These are phyloP conservation scores for Cheilosia variabilis DNA, from an alignment of 2,888 invertebrate genomes.

Conservation along the genomic window DNA sequence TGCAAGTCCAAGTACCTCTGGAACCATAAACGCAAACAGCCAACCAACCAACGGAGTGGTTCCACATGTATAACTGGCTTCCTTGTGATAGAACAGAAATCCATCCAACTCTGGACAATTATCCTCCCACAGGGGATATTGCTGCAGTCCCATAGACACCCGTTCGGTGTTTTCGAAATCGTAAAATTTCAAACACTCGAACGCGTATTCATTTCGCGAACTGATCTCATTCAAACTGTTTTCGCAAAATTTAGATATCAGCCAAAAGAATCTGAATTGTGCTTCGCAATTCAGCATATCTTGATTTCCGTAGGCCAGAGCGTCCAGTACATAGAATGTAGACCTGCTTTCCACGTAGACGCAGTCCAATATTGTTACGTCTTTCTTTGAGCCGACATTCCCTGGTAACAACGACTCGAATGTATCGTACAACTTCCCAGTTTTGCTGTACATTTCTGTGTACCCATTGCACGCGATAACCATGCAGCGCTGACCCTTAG, in stretches of 20 bases:
- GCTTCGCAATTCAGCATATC: constrained; percentile 83
- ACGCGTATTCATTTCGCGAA: constrained; percentile 77
- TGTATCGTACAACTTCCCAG: constrained; percentile 85
- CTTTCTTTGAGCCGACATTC: constrained; percentile 75
- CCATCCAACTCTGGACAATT: constrained; percentile 89
- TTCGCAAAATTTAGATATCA: constrained; percentile 89
- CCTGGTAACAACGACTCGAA: constrained; percentile 83
- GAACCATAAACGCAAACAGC: constrained; percentile 95
- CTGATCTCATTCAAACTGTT: constrained; percentile 66
- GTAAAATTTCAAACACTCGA: constrained; percentile 78
- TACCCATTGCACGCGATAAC: constrained; percentile 89
- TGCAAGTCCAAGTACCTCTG: constrained; percentile 85
- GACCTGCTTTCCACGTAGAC: constrained; percentile 86
- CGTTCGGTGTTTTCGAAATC: constrained; percentile 79
- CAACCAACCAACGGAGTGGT: constrained; percentile 95
- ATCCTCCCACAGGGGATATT: constrained; percentile 80
- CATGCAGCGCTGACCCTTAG: constrained; percentile 92
- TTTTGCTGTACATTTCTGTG: constrained; percentile 89
- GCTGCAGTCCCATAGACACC: constrained; percentile 77
- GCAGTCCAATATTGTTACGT: constrained; percentile 89
- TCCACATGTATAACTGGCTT: constrained; percentile 91
- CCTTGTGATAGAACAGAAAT: constrained; percentile 94
- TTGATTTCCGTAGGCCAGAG: constrained; percentile 83
- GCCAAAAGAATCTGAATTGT: constrained; percentile 93
- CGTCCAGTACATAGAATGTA: constrained; percentile 91